These are phyloP conservation scores for Watsonalla binaria DNA, from an alignment of 2,888 invertebrate genomes.

Conservation along the genomic window DNA sequence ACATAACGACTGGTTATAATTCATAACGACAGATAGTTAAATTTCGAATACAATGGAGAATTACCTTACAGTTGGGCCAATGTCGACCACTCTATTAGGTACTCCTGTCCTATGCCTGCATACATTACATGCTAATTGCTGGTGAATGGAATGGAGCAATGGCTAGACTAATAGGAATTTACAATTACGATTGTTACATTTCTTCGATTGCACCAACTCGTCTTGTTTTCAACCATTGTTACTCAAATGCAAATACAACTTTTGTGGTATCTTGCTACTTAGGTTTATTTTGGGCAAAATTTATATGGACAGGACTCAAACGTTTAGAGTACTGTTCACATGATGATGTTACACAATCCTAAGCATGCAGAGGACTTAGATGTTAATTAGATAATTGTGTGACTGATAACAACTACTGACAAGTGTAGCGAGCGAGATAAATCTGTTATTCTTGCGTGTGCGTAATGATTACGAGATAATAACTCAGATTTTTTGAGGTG, in stretches of 20 bases:
- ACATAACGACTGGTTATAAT: conserved; percentile 46
- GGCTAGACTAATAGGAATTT: too few species aligned
- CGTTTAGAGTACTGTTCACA: not conserved
- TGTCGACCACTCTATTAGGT: conserved; percentile 18
- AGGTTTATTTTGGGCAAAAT: too few species aligned
- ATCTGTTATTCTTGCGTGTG: not conserved
- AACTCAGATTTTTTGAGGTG: too few species aligned
- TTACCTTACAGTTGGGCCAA: conserved; percentile 41
- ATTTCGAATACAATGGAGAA: conserved; percentile 40
- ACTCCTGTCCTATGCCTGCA: conserved; percentile 6
- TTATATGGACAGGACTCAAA: not conserved
- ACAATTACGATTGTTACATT: too few species aligned
- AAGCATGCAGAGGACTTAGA: not conserved
- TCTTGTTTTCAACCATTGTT: too few species aligned
- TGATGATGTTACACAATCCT: not conserved
- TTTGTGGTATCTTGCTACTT: too few species aligned
- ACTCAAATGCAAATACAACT: too few species aligned
- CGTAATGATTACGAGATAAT: not conserved
- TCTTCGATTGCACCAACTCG: too few species aligned
- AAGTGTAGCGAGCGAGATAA: too few species aligned
- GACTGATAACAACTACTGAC: not conserved
- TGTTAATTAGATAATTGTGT: conserved; percentile 1
- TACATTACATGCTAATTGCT: conserved; percentile 24
- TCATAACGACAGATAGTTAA: conserved; percentile 49
- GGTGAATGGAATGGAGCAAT: conserved; percentile 6